phyloP scores from a whole-genome alignment of 2,888 invertebrate species.

The Strigamia crassipes region DNA sequence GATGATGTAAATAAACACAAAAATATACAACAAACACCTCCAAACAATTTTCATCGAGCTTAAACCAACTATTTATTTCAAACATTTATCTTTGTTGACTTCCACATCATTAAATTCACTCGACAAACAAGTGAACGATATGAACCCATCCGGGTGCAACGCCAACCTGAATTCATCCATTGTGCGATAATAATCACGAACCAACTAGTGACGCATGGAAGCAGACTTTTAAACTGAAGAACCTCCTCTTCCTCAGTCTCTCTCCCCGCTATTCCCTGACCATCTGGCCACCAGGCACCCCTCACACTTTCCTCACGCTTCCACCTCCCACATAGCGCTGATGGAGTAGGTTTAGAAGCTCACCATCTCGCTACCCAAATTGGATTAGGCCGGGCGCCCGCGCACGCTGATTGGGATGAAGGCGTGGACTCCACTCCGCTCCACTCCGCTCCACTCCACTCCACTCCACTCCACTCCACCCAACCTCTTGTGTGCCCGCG shows the following conservation, averaged over 20 bases:
- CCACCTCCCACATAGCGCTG: not conserved
- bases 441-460: not conserved
- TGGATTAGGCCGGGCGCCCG: constrained; percentile 4
- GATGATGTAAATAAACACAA: too few species aligned
- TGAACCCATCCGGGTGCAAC: too few species aligned
- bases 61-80: too few species aligned
- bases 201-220: not conserved
- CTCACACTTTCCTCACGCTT: not conserved
- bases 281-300: not conserved
- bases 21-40: too few species aligned
- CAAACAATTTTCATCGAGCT: too few species aligned
- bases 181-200: not conserved
- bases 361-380: not conserved
- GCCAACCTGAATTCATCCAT: too few species aligned
- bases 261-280: not conserved
- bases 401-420: constrained; percentile 3
- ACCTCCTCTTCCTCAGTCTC: not conserved
- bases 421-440: not conserved
- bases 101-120: too few species aligned
- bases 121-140: too few species aligned
- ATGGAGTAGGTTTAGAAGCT: constrained; percentile 4
- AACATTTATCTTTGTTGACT: too few species aligned
- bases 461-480: not conserved
- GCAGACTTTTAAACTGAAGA: not conserved
- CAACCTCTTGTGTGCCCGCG: not conserved